phyloP scores from a whole-genome alignment of 2,113 vertebrate species.

The Polypterus bichir region DNA sequence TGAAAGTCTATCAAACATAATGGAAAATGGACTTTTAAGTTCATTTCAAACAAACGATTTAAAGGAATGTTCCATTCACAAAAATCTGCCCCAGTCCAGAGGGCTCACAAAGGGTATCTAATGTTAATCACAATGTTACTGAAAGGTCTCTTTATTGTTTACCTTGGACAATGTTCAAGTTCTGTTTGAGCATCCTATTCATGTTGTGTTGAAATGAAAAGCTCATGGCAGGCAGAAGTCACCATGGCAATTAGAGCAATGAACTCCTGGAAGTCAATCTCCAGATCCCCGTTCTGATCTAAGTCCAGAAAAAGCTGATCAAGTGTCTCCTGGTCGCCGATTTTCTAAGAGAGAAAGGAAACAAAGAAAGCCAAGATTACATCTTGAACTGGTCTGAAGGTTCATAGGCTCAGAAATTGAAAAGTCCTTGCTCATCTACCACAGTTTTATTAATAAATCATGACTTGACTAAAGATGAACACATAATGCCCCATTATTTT shows the following conservation, averaged over 20 bases:
- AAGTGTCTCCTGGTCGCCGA: conserved; percentile 39
- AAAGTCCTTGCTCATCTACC: neutral
- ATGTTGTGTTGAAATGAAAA: conserved; percentile 20
- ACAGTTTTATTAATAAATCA: neutral
- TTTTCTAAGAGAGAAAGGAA: conserved; percentile 28
- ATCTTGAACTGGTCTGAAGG: too few relatives aligned
- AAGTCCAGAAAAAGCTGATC: conserved; percentile 45
- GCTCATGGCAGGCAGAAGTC: conserved; percentile 42
- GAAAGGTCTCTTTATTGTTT: too few relatives aligned
- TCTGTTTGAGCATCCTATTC: too few relatives aligned
- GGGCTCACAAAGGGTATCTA: too few relatives aligned
- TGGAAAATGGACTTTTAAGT: too few relatives aligned
- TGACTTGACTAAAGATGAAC: neutral
- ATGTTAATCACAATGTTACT: too few relatives aligned
- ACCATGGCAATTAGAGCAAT: conserved; percentile 48
- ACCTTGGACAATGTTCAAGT: too few relatives aligned
- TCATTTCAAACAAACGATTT: too few relatives aligned
- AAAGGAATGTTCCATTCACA: too few relatives aligned
- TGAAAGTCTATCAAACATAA: too few relatives aligned
- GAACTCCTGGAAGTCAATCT: conserved; percentile 55
- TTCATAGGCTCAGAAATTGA: neutral
- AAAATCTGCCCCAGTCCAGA: too few relatives aligned
- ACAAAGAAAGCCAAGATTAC: neutral
- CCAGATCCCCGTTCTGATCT: conserved; percentile 46
- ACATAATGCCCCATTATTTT: neutral